Evolutionary conservation across 1,140 invertebrate genomes (phyloP).

Genomic region (Akabosia matsudoensis): DNA sequence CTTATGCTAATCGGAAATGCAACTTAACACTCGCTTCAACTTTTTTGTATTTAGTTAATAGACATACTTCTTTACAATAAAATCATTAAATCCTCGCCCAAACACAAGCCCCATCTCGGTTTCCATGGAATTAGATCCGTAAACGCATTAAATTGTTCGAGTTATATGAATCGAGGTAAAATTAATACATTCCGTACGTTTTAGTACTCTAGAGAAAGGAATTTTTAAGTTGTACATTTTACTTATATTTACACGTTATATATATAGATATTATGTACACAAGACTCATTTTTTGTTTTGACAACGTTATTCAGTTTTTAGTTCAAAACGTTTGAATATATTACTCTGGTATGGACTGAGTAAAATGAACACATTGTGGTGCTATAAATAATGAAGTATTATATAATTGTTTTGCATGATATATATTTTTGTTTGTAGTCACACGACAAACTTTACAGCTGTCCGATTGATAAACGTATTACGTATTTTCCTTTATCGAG

Average conservation of each 20-base stretch:
- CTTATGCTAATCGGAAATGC: no score
- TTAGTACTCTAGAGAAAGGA: no score
- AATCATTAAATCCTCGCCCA: not conserved
- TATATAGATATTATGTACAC: not conserved
- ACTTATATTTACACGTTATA: no score
- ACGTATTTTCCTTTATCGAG: no score
- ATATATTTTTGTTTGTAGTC: no score
- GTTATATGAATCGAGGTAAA: no score
- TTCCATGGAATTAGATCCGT: not conserved
- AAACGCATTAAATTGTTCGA: no score
- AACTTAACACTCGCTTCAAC: no score
- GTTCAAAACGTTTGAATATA: not conserved
- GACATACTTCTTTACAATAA: not conserved
- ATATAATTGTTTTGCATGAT: not conserved
- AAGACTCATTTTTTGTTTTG: constrained; percentile 9
- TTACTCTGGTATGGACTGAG: not conserved
- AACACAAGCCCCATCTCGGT: not conserved
- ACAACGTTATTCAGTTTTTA: constrained; percentile 12
- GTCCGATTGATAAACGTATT: no score
- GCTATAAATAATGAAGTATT: not conserved
- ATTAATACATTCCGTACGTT: no score
- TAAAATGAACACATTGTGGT: constrained; percentile 20
- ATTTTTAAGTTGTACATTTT: no score
- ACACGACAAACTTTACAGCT: no score
- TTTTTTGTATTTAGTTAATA: not conserved